Conservation (phyloP, 1,140 invertebrate species). For the Cepaea nemoralis region DNA sequence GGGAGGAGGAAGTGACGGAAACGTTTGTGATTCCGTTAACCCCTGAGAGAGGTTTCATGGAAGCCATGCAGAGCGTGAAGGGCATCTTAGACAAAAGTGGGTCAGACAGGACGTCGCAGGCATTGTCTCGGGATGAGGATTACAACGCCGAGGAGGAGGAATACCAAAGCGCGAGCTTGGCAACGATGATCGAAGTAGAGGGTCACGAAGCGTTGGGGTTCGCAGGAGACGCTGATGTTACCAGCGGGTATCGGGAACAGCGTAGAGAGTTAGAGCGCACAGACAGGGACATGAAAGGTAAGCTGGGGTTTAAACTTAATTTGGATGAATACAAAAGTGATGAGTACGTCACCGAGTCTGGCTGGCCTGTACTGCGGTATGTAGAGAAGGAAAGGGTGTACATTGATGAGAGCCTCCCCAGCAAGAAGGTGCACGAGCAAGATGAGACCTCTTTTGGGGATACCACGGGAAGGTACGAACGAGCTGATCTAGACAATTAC, state of each 20-base stretch:
- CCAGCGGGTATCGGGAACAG: background rate
- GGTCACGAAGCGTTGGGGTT: background rate
- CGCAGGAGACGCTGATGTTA: background rate
- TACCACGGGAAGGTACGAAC: background rate
- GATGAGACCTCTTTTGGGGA: background rate
- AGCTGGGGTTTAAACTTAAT: constrained; percentile 27
- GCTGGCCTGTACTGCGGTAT: constrained; percentile 30
- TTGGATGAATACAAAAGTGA: constrained; percentile 33
- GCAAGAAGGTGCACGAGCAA: too few species aligned
- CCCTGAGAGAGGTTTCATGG: background rate
- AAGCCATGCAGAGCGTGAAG: constrained; percentile 25
- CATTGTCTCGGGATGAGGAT: background rate
- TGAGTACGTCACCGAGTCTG: constrained; percentile 7
- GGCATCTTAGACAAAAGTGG: constrained; percentile 19
- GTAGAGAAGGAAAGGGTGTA: constrained; percentile 33
- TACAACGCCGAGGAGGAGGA: background rate
- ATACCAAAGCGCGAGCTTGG: constrained; percentile 21
- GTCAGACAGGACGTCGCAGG: background rate
- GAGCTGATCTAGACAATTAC: background rate
- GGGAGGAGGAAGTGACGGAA: background rate
- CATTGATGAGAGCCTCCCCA: constrained; percentile 27
- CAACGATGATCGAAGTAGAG: constrained; percentile 32
- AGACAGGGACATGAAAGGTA: constrained; percentile 1
- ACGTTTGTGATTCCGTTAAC: constrained; percentile 4
- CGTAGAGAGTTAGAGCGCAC: background rate